Evolutionary conservation across 1,140 invertebrate genomes (phyloP), one percentile per base, ranked within the genome.

Genomic region (Vanessa tameamea): DNA sequence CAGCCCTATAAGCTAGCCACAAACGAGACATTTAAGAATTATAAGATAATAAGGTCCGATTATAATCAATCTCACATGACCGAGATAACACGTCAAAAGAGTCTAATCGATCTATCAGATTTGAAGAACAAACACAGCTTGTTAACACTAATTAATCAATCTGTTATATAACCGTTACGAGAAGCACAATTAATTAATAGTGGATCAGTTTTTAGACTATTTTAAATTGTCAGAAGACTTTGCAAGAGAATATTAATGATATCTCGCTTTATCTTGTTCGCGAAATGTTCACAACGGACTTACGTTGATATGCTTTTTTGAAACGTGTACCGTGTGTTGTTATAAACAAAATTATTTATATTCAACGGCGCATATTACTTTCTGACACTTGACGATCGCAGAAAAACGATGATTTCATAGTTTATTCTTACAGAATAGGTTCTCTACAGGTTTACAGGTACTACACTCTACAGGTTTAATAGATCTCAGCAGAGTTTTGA

Each of bases 41-140:
- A 50, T 50, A 50, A 50, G 48, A 50, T 13, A 5, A 15, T 50
- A 4, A 50, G 7, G 15, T n/a, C 15, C 23, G 20, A 57, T 12
- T 23, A 3, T 43, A 31, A 61, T 61, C 15, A 61, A 4, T 37
- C 31, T 37, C 26, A 37, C 26, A 8, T 31, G 57, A 61, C 23
- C 13, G 1, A 61, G 57, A 61, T 61, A 61, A 61, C 0, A 23
- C 6, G 13, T 12, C 14, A 12, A 61, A 3, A 12, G 31, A 31
- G 16, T 59, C 26, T 59, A n/a, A 20, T 9, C n/a, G 20, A 23
- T 23, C 50, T 16, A 57, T 57, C 26, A 69, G 68, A 48, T 57
- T 48, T 50, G n/a, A 48, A 69, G 47, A 69, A 63, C 68, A 69
- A 61, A 69, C 68, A 61, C n/a, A 23, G 55, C 47, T 47, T 61